These are phyloP conservation scores for Lymantria dispar DNA, from an alignment of 2,888 invertebrate genomes.

Conservation along the genomic window DNA sequence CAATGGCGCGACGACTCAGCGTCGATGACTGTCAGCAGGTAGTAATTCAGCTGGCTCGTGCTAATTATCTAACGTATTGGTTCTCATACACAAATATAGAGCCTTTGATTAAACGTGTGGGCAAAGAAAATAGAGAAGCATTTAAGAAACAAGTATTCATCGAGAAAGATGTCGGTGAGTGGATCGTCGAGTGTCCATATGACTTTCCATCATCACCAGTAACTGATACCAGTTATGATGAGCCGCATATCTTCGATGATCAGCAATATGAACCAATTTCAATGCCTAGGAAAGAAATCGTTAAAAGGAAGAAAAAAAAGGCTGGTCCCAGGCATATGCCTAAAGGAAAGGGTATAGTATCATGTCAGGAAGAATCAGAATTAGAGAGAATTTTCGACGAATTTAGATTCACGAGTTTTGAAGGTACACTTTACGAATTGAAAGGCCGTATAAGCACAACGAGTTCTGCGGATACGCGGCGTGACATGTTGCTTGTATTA, in stretches of 20 bases:
- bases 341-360: too few relatives aligned
- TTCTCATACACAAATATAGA: constrained; percentile 52
- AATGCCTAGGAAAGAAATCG: background rate
- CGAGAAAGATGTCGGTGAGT: constrained; percentile 41
- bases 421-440: constrained; percentile 50
- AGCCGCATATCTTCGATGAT: constrained; percentile 2
- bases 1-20: constrained; percentile 43
- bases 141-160: constrained; percentile 53
- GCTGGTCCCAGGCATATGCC: too few relatives aligned
- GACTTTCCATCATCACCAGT: constrained; percentile 21
- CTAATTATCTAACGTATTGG: constrained; percentile 44
- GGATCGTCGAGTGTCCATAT: constrained; percentile 44
- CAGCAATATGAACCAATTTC: constrained; percentile 3
- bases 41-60: constrained; percentile 42
- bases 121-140: constrained; percentile 31
- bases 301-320: background rate
- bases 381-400: constrained; percentile 55
- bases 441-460: constrained; percentile 42
- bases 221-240: background rate
- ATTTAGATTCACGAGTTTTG: constrained; percentile 54
- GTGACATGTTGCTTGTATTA: constrained; percentile 59
- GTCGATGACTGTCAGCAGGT: constrained; percentile 48
- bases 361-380: constrained; percentile 15
- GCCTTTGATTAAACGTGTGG: constrained; percentile 48
- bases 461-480: constrained; percentile 48